Evolutionary conservation across 2,113 vertebrate species (phyloP), one percentile per base, ranked within the genome.

Genomic region (Sigmodon hispidus): DNA sequence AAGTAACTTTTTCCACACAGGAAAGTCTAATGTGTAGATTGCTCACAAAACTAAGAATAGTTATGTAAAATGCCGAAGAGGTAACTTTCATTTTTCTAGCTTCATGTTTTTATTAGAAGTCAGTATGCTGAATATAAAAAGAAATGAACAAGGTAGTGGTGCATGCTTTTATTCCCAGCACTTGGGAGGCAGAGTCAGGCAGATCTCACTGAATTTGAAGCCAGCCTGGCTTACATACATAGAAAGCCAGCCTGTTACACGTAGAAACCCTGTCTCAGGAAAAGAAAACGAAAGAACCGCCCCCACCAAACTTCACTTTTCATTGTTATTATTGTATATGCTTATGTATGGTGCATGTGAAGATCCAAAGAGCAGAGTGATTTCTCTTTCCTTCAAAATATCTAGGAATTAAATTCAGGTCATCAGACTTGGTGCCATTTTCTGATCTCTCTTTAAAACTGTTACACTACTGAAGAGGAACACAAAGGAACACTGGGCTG

Each of bases 21-120:
- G 17, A 50, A 50, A 61, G 5, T 84, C 67, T 70, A 34, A 84
- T 63, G 31, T 63, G 26, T 63, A 34, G 79, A 87, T 83, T 90
- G 4, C 61, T 93, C 16, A 55, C 72, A 80, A 92, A 93, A 75
- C 40, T 92, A 87, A 92, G 48, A 91, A 34, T 7, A 21, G 22
- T 90, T 95, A 63, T 4, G n/a, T 65, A 87, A 93, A 93, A 65
- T 19, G 73, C 21, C 84, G 3, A 59, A 83, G 29, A 88, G 34
- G 11, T 43, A 94, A 5, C 43, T 55, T 34, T 87, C 8, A 40
- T 76, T 94, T 91, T 57, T 26, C 29, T 87, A 4, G 48, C 61
- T 69, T 93, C 19, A 36, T 91, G 67, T 89, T 94, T 97, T 90
- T 70, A 16, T 75, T 85, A 83, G 43, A 81, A 52, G 52, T 57